Evolutionary conservation across 2,797 vertebrate species (phyloP).

Genomic region (Podarcis lilfordi): DNA sequence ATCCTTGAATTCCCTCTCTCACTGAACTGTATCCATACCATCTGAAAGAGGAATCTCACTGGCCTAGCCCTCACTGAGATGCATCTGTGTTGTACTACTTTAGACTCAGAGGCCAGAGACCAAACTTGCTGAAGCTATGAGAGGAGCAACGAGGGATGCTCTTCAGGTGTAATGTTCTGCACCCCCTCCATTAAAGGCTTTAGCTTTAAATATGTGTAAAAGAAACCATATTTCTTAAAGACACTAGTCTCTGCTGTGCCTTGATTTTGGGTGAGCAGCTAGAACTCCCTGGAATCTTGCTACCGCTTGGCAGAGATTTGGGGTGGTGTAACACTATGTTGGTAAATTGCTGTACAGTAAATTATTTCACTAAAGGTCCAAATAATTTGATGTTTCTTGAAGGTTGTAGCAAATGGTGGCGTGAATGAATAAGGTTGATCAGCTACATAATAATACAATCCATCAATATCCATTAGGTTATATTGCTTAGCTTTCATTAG

Average conservation of each 20-base stretch:
- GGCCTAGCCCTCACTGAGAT: background rate
- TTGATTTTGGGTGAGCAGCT: too few relatives aligned
- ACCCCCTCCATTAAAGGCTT: too few relatives aligned
- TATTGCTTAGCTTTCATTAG: slow-evolving; percentile 75
- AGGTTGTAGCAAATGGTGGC: slow-evolving; percentile 13
- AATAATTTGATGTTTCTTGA: slow-evolving; percentile 15
- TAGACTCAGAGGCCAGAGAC: background rate
- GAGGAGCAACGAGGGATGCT: too few relatives aligned
- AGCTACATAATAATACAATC: slow-evolving; percentile 63
- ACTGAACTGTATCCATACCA: too few relatives aligned
- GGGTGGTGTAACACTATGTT: background rate
- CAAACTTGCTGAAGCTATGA: too few relatives aligned
- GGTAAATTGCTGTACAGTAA: slow-evolving; percentile 11
- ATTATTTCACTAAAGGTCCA: slow-evolving; percentile 19
- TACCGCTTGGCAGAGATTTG: too few relatives aligned
- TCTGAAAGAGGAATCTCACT: background rate
- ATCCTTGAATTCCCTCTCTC: too few relatives aligned
- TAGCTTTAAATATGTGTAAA: too few relatives aligned
- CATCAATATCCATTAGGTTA: slow-evolving; percentile 76
- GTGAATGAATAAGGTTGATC: slow-evolving; percentile 44
- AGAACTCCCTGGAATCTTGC: too few relatives aligned
- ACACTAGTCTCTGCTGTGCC: too few relatives aligned
- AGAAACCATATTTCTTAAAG: too few relatives aligned
- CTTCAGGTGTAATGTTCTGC: too few relatives aligned
- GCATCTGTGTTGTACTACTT: background rate